Evolutionary conservation across 2,888 invertebrate species (phyloP).

Genomic region (Ochropleura plecta): DNA sequence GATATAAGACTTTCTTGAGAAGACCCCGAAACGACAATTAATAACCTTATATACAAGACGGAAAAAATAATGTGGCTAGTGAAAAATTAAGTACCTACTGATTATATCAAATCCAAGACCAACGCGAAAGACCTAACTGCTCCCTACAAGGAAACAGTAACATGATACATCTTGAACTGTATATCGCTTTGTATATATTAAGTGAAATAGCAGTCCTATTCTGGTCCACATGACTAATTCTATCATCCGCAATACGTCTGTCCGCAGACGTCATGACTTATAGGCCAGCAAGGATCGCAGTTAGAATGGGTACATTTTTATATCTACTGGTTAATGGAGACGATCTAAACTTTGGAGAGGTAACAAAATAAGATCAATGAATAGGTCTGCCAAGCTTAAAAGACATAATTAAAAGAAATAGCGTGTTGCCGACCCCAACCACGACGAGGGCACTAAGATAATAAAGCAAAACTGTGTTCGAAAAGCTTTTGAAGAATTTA

Average conservation of each 20-base stretch:
- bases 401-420: neutral
- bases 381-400: neutral
- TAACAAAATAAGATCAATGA: neutral
- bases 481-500: neutral
- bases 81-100: neutral
- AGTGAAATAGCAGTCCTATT: conserved; percentile 49
- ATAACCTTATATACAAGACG: neutral
- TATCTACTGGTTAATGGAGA: neutral
- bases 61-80: neutral
- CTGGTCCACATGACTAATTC: conserved; percentile 61
- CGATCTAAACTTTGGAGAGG: neutral
- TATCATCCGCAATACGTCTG: conserved; percentile 33
- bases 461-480: neutral
- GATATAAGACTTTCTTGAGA: neutral
- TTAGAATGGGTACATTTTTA: neutral
- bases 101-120: neutral
- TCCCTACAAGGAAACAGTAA: conserved; percentile 16
- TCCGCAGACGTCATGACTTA: conserved; percentile 39
- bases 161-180: conserved; percentile 30
- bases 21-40: neutral
- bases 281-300: conserved; percentile 21
- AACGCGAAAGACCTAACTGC: neutral
- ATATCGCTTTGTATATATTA: conserved; percentile 21
- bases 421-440: neutral
- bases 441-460: neutral